Base-by-base conservation (phyloP, 1,140 invertebrate genomes). In the Euwallacea fornicatus region DNA sequence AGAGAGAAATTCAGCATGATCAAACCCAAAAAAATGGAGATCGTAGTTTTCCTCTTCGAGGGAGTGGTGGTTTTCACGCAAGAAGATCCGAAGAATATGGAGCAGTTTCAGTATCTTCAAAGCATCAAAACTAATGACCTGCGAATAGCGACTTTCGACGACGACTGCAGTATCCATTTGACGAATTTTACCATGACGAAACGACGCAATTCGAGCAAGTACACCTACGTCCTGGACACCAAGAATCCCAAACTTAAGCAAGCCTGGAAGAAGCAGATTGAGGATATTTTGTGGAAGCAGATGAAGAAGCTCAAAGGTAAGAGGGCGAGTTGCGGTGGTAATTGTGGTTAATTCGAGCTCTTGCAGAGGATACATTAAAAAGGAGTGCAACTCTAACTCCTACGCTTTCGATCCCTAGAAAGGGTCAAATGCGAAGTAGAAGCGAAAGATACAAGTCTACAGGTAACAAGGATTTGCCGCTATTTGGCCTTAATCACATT, bases 31-130 rank as follows among this genome's bases (percentile, higher is more conserved):
- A 75, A 71, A 67, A 59, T 75, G 13, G 72, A 74, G 55, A 47
- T 67, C 41, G 73, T 77, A 69, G 71, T 79, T n/a, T 79, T 79
- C 63, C 55, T 79, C 55, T 79, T 79, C 60, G 70, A 78, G 69
- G 64, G 74, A 64, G 66, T 74, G 15, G 21, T 79, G 8, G 75
- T 79, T 7, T 74, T 78, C 54, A 75, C 78, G 7, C 53, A 44
- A 7, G 54, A 70, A 46, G 63, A 71, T 46, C 50, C 77, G 77
- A 71, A 55, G 64, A 73, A 74, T n/a, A 44, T 65, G 54, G 75
- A 78, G 54, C 61, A 65, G 7, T 76, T 77, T 62, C 71, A 64
- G 2, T 79, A 78, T 61, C 60, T 58, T 10, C 55, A 72, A n/a
- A 75, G 74, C 41, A 79, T 79, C 44, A 69, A 74, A 62, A 74